A percentile compares a stretch with the other conserved stretches of the same genome.
Conservation (phyloP, 2,888 invertebrate species). For the Luperina nickerlii region DNA sequence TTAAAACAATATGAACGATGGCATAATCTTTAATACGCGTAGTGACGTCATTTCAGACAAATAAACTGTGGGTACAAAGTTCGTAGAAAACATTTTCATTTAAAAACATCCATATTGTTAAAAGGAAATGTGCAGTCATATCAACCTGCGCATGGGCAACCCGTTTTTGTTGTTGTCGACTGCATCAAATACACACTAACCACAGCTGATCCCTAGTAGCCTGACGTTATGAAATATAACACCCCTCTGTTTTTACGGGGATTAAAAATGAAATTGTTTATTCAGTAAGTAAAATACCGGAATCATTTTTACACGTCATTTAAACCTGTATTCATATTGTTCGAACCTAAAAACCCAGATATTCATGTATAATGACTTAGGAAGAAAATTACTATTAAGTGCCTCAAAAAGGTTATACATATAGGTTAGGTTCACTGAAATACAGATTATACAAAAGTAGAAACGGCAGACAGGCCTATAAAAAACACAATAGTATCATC, state of each 20-base stretch:
- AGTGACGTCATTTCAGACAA: constrained; percentile 11
- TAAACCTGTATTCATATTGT: background rate
- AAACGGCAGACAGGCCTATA: background rate
- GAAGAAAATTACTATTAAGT: background rate
- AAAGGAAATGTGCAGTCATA: background rate
- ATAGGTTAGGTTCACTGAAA: no score
- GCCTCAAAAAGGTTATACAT: background rate
- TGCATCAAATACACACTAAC: background rate
- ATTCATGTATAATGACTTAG: background rate
- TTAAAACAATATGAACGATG: constrained; percentile 1
- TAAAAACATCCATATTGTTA: background rate
- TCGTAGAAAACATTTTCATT: background rate
- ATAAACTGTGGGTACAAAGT: background rate
- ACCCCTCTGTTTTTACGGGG: no score
- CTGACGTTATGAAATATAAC: background rate
- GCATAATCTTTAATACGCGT: background rate
- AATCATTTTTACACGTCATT: no score
- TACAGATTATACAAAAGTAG: background rate
- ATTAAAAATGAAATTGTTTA: no score
- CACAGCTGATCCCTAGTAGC: background rate
- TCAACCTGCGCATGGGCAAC: background rate
- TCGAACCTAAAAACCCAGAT: background rate
- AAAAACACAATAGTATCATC: background rate
- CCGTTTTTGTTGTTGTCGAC: background rate
- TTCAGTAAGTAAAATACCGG: no score